Evolutionary conservation across 2,797 vertebrate genomes (phyloP), one percentile per base, ranked within the genome.

Genomic region (Sphenopsis melanotis): DNA sequence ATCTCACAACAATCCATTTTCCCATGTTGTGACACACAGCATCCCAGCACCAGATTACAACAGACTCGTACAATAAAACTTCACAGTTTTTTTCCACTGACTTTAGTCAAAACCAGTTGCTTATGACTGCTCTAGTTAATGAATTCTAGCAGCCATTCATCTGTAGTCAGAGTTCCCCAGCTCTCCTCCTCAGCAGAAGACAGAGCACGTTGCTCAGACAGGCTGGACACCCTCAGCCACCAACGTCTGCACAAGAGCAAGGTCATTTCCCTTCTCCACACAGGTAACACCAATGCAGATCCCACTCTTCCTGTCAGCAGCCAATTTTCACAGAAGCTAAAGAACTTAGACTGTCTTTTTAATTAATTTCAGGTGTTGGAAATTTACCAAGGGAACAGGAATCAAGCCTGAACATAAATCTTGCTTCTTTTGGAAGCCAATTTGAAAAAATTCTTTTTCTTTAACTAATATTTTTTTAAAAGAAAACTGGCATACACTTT

Each of bases 211-310:
- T 56, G 37, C 30, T 50, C 63, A 24, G 32, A 13, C 32, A 46
- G 30, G 2, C 41, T 34, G 68, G 59, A 27, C 34, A 34, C 24
- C 50, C 69, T 20, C 19, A 9, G 8, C 12, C 66, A 23, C 5
- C 49, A 55, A 9, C 17, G 57, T 9, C 9, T 4, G 7, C 0
- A 1, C 4, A 30, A 41, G 10, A 49, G 37, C 4, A 3, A 47
- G n/a, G 53, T 65, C 55, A 36, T 29, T 9, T 36, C 46, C 66
- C 68, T 69, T 76, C 63, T 26, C 55, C 32, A 23, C 59, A 11
- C 23, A 6, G 10, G 12, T 27, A 32, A 64, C 37, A n/a, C 29
- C 36, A 41, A 8, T 0, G 12, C 10, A 19, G 13, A 72, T 39
- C 53, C 34, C 39, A 30, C 44, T 64, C 30, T 52, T 64, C 39